Evolutionary conservation across 2,113 vertebrate species (phyloP), one percentile per base, ranked within the genome.

Genomic region (Pteronura brasiliensis): DNA sequence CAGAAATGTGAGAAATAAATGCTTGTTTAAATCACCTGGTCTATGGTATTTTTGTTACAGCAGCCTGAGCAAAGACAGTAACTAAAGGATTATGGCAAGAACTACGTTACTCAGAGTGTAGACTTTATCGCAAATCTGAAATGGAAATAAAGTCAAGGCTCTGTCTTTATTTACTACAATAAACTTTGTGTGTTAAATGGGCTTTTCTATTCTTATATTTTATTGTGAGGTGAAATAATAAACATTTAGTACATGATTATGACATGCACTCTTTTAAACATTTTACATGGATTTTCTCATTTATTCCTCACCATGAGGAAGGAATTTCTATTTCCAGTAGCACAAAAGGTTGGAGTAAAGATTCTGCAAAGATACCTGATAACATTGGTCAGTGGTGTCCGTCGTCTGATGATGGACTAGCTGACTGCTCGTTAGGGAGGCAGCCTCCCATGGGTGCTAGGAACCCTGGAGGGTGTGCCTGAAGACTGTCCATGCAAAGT

Each of bases 81-180:
- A 31, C 14, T n/a, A 23, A 74, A 74, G 76, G 7, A 76, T 31
- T 20, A 31, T n/a, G 76, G 47, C 10, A 34, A 61, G 34, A 85
- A 15, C 25, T 4, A 0, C 81, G 25, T 44, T 76, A 52, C 55
- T 85, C 49, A 23, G 3, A 69, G 13, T 61, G 5, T 72, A 47
- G 39, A 49, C 55, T 86, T 91, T 36, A 67, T n/a, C 34, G 76
- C 69, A 93, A 57, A 97, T 83, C 23, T 55, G 76, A 94, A 95
- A 61, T 65, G 69, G 49, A 83, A 81, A 88, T 89, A 59, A 91
- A 88, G 63, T 47, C 61, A 65, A 57, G 20, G 8, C 12, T 93
- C 27, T 59, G 47, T 90, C 44, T 95, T 94, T 90, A 82, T 90
- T 93, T 88, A 5, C 20, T 88, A 5, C 17, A 88, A 49, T 92